A percentile compares a stretch with the other conserved stretches of the same genome.
These are phyloP conservation scores for Seriola dumerili DNA, from an alignment of 2,113 vertebrate species.

Conservation along the genomic window DNA sequence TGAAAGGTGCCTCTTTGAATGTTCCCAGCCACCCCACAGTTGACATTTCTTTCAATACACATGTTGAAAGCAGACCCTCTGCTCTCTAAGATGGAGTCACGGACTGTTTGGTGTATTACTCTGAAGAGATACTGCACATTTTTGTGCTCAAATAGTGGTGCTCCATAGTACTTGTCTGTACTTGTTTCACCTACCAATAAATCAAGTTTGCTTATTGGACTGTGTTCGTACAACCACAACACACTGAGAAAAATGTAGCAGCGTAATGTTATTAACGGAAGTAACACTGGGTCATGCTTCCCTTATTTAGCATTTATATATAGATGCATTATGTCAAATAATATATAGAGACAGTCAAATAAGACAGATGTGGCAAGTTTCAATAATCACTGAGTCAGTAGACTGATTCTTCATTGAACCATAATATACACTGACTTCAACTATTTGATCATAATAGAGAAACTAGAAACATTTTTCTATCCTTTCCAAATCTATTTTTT, in stretches of 20 bases:
- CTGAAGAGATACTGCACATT: conserved; percentile 25
- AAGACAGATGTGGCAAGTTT: neutral
- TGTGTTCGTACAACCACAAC: neutral
- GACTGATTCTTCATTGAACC: conserved; percentile 15
- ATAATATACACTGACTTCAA: neutral
- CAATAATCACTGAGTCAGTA: neutral
- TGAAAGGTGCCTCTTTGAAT: conserved; percentile 47
- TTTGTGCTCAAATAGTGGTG: conserved; percentile 13
- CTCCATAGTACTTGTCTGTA: conserved; percentile 23
- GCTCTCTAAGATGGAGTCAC: neutral
- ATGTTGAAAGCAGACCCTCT: neutral
- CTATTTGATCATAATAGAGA: neutral
- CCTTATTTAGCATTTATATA: conserved; percentile 3
- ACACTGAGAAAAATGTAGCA: neutral
- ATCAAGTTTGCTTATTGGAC: conserved; percentile 28
- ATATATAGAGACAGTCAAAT: neutral
- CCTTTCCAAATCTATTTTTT: neutral
- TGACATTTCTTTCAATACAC: neutral
- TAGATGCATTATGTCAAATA: neutral
- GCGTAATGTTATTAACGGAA: neutral
- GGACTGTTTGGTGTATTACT: neutral
- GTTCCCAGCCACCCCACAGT: conserved; percentile 1
- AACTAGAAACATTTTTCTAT: conserved; percentile 8
- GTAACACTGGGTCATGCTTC: neutral
- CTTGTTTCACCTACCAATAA: conserved; percentile 40